These are phyloP conservation scores for Silurus asotus DNA, from an alignment of 2,113 vertebrate genomes.

Conservation along the genomic window DNA sequence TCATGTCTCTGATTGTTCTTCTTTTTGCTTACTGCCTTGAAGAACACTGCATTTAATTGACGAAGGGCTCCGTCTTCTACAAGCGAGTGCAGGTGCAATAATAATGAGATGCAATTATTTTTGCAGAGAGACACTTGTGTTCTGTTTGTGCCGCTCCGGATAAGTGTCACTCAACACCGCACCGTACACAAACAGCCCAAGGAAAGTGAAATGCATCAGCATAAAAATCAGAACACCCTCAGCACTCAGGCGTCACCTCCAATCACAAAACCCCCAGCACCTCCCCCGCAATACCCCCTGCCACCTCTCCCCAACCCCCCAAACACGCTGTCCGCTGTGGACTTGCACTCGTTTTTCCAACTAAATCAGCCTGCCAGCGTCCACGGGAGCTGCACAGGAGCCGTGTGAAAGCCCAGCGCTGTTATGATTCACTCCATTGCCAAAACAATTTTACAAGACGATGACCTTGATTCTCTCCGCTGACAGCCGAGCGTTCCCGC, in stretches of 20 bases:
- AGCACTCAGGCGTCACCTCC: conserved; percentile 3
- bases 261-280: not conserved
- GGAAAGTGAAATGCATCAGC: conserved; percentile 43
- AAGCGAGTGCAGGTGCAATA: conserved; percentile 19
- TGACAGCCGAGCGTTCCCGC: conserved; percentile 22
- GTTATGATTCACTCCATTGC: conserved; percentile 28
- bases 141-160: conserved; percentile 30
- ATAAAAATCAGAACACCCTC: conserved; percentile 33
- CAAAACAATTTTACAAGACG: conserved; percentile 36
- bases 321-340: conserved; percentile 7
- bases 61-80: not conserved
- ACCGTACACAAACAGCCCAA: conserved; percentile 40
- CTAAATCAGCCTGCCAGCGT: conserved; percentile 9
- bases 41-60: not conserved
- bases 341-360: conserved; percentile 11
- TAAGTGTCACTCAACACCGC: conserved; percentile 35
- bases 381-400: not conserved
- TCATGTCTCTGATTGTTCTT: not conserved
- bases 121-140: not conserved
- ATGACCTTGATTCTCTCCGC: conserved; percentile 32
- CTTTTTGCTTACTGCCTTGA: not conserved
- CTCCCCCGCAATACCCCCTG: not conserved
- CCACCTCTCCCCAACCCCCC: no score
- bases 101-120: conserved; percentile 20
- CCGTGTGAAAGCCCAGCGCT: conserved; percentile 10